phyloP scores from a whole-genome alignment of 1,140 invertebrate genomes.

The Hylyphantes graminicola region DNA sequence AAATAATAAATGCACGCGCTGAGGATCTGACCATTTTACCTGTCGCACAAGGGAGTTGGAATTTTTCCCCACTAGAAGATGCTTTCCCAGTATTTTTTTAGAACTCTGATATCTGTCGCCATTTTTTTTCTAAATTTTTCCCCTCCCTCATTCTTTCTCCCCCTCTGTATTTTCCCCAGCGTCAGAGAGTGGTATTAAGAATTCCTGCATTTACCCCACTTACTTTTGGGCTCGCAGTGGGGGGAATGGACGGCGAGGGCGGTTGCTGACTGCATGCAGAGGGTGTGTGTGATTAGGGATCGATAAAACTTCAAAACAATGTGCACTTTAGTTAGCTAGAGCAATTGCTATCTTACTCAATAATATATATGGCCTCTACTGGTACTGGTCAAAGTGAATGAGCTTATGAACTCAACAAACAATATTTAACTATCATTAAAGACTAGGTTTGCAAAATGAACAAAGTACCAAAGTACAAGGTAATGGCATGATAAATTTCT shows the following conservation, averaged over 20 bases:
- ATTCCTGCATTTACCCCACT: slow-evolving; percentile 52
- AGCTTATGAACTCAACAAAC: no score
- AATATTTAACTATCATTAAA: no score
- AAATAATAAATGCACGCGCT: slow-evolving; percentile 29
- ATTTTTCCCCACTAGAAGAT: neutral
- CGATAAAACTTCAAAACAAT: slow-evolving; percentile 25
- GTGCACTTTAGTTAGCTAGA: no score
- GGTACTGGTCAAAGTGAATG: no score
- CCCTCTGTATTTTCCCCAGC: slow-evolving; percentile 28
- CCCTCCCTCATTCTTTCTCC: slow-evolving; percentile 23
- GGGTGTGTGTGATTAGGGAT: slow-evolving; percentile 21
- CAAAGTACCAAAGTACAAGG: no score
- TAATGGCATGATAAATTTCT: no score
- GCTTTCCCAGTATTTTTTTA: slow-evolving; percentile 12
- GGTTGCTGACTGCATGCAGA: slow-evolving; percentile 12
- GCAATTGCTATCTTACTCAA: no score
- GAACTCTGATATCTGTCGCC: slow-evolving; percentile 34
- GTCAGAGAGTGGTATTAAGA: slow-evolving; percentile 42
- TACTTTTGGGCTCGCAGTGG: slow-evolving; percentile 27
- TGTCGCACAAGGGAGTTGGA: slow-evolving; percentile 23
- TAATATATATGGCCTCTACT: no score
- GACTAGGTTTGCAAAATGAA: no score
- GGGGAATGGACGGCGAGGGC: slow-evolving; percentile 8
- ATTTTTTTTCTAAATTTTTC: slow-evolving; percentile 41
- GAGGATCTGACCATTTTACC: slow-evolving; percentile 27